Evolutionary conservation across 2,888 invertebrate species (phyloP).

Genomic region (Eubasilissa splendida): DNA sequence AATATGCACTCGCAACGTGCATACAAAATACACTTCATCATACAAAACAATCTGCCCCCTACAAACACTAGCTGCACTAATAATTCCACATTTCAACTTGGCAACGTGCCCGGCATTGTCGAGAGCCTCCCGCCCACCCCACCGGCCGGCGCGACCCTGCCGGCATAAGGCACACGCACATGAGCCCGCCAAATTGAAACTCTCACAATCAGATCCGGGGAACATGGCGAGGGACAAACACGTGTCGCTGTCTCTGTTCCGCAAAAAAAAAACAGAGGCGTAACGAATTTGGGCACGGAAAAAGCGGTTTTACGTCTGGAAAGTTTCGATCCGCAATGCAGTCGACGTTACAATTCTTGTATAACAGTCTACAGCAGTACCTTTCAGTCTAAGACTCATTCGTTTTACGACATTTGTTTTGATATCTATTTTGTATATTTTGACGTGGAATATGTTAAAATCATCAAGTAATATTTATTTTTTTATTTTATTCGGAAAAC

Average conservation of each 20-base stretch:
- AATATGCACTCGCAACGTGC: too few species aligned
- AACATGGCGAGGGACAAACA: slow-evolving; percentile 8
- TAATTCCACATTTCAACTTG: slow-evolving; percentile 8
- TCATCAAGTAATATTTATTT: neutral
- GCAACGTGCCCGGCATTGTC: slow-evolving; percentile 14
- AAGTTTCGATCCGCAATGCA: slow-evolving; percentile 52
- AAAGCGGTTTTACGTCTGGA: slow-evolving; percentile 47
- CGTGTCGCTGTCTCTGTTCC: slow-evolving; percentile 14
- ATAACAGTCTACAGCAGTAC: neutral
- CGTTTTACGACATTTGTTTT: neutral
- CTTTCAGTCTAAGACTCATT: neutral
- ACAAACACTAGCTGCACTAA: neutral
- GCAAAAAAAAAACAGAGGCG: slow-evolving; percentile 18
- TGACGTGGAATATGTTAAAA: neutral
- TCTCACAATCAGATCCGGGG: slow-evolving; percentile 18
- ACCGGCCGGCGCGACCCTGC: neutral
- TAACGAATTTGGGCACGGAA: neutral
- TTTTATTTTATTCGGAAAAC: too few species aligned
- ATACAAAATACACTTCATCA: too few species aligned
- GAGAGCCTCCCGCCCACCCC: neutral
- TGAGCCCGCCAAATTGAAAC: slow-evolving; percentile 17
- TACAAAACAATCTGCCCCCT: neutral
- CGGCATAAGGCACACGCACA: neutral
- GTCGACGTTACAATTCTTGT: slow-evolving; percentile 22
- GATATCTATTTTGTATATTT: neutral